Percentiles rank a stretch among this genome's conserved stretches.
Conservation (phyloP, 92 coral and sea anemone genomes). For the Epizoanthus scotinus region DNA sequence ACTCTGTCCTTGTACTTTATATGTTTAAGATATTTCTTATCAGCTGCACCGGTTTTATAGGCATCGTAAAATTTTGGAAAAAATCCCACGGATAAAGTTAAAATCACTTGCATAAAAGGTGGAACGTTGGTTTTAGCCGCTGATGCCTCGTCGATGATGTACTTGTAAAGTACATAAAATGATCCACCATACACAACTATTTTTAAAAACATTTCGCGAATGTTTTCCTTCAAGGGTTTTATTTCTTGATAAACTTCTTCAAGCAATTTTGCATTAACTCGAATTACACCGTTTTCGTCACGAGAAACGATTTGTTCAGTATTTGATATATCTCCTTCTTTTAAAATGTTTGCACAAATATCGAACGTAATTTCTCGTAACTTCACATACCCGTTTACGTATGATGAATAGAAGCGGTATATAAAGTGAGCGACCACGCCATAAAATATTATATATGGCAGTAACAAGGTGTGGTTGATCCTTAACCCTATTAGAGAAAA, state of each 20-base stretch:
- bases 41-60: not conserved
- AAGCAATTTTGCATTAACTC: not conserved
- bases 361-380: not conserved
- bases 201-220: not conserved
- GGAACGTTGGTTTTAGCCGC: not conserved
- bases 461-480: not conserved
- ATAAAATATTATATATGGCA: not conserved
- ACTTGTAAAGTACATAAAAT: not conserved
- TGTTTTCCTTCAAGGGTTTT: not conserved
- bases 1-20: not conserved
- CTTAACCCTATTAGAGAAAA: not conserved
- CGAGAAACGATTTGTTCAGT: not conserved
- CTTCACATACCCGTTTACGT: not conserved
- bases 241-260: conserved; percentile 1
- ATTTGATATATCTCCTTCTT: not conserved
- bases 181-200: not conserved
- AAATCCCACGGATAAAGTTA: conserved; percentile 1
- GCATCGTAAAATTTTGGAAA: not conserved
- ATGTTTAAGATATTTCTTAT: not conserved
- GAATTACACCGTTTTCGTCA: not conserved
- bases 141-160: not conserved
- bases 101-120: not conserved
- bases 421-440: not conserved
- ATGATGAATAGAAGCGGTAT: not conserved
- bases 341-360: not conserved